Percentiles rank a stretch among this genome's conserved stretches.
These are phyloP conservation scores for Cryptotis parvus DNA, from an alignment of 2,113 vertebrate species.

Conservation along the genomic window DNA sequence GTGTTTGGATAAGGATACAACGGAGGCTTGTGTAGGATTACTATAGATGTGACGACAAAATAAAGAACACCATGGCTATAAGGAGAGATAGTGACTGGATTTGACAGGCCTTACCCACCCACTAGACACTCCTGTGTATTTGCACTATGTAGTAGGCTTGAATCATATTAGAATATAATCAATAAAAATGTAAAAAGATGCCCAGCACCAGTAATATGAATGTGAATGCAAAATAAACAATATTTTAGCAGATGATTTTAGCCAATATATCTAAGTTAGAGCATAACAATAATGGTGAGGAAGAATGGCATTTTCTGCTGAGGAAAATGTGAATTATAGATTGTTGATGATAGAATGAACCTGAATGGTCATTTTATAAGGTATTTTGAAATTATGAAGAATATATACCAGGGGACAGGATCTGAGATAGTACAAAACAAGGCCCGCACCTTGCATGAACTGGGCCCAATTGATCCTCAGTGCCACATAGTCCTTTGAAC, in stretches of 20 bases:
- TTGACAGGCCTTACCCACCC: not conserved
- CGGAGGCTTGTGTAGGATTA: not conserved
- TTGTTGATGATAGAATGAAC: not conserved
- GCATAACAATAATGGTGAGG: not conserved
- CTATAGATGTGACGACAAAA: not conserved
- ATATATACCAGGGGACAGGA: not conserved
- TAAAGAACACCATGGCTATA: not conserved
- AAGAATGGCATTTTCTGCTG: not conserved
- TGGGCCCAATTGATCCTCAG: no score
- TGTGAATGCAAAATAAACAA: slow-evolving; percentile 20
- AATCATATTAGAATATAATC: not conserved
- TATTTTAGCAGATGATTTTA: slow-evolving; percentile 12
- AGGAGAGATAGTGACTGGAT: not conserved
- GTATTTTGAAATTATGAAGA: not conserved
- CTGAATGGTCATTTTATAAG: not conserved
- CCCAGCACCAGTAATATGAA: not conserved
- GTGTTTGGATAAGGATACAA: not conserved
- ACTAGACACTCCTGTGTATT: not conserved
- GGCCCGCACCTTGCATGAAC: no score
- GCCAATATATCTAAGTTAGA: not conserved
- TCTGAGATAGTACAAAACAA: no score
- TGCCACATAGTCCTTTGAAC: no score
- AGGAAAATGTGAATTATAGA: not conserved
- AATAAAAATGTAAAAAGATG: not conserved
- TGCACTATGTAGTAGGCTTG: not conserved